Base-by-base conservation (phyloP, 2,888 invertebrate genomes). In the Oscheius onirici region DNA sequence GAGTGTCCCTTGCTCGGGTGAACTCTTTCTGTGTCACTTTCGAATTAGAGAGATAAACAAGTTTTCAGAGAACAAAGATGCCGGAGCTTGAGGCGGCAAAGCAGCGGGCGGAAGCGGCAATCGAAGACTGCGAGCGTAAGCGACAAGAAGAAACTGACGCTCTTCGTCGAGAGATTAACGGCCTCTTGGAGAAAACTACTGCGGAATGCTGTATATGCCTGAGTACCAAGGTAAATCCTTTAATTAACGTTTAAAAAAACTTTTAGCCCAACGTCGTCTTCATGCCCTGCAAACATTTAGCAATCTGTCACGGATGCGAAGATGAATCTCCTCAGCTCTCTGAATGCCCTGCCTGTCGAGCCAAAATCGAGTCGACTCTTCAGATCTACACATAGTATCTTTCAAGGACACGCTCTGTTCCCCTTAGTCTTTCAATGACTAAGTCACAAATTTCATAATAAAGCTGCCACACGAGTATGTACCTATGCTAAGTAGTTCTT, bases 171-270 rank as follows among this genome's bases (percentile, higher is more conserved):
- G 76, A 76, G 22, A 74, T 72, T 20, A 71, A 72, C 51, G 66
- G 72, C 11, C 71, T 78, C 17, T 70, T 73, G 26, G 78, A 78
- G 43, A 78, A 78, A 52, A 68, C 72, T 3, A 72, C 75, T 1
- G 51, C 75, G 3, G 78, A 78, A 41, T 78, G 78, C 52, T 78
- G 78, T 49, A 78, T 78, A 24, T 78, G 78, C 71, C 49, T 78
- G 26, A 74, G 71, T 5, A 76, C 72, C 2, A 78, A 76, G 61
- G 74, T 74, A 71, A 6, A 8, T 51, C 24, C 8, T 41, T 10
- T 43, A 24, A 41, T 24, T 26, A 15, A n/a, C n/a, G n/a, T 24
- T 6, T 13, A 26, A n/a, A 2, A 6, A 1, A 3, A 11, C 34
- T 65, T 73, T 40, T 46, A 75, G 73, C 79, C 79, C n/a, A 75